Evolutionary conservation across 1,140 invertebrate genomes (phyloP).

Genomic region (Neocloeon triangulifer): DNA sequence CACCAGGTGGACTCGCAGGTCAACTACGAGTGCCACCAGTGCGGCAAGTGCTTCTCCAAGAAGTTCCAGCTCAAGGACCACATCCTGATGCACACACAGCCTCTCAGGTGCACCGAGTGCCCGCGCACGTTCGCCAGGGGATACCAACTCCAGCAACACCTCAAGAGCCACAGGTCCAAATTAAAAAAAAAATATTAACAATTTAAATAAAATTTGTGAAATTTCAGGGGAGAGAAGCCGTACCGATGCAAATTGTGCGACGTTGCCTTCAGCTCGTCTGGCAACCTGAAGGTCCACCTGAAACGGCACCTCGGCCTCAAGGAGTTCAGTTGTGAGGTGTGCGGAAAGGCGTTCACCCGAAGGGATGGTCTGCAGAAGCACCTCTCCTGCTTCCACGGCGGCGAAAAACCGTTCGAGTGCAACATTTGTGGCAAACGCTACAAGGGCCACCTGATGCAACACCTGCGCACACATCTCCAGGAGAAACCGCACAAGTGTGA

Average conservation of each 20-base stretch:
- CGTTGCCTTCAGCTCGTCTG: slow-evolving; percentile 53
- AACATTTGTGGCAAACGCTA: slow-evolving; percentile 72
- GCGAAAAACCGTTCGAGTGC: slow-evolving; percentile 65
- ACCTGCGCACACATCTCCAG: slow-evolving; percentile 54
- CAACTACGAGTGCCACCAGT: slow-evolving; percentile 29
- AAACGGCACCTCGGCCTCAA: slow-evolving; percentile 67
- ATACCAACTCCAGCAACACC: slow-evolving; percentile 61
- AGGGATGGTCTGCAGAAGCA: slow-evolving; percentile 58
- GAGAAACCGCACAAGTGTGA: slow-evolving; percentile 32
- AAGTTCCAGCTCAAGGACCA: slow-evolving; percentile 54
- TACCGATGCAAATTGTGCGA: slow-evolving; percentile 58
- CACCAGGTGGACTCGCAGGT: too few relatives aligned
- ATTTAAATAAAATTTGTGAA: slow-evolving; percentile 21
- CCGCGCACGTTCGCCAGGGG: slow-evolving; percentile 56
- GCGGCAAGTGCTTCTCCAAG: slow-evolving; percentile 46
- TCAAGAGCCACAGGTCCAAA: slow-evolving; percentile 55
- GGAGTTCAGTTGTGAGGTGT: slow-evolving; percentile 76
- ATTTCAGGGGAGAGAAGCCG: slow-evolving; percentile 34
- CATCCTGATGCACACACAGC: slow-evolving; percentile 62
- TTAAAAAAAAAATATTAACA: slow-evolving; percentile 24
- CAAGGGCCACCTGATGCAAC: slow-evolving; percentile 64
- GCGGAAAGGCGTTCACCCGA: slow-evolving; percentile 48
- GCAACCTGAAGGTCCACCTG: slow-evolving; percentile 46
- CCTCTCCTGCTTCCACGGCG: slow-evolving; percentile 48
- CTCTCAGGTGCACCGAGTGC: slow-evolving; percentile 66